phyloP scores from a whole-genome alignment of 2,888 invertebrate species.

The Gymnoscelis rufifasciata region DNA sequence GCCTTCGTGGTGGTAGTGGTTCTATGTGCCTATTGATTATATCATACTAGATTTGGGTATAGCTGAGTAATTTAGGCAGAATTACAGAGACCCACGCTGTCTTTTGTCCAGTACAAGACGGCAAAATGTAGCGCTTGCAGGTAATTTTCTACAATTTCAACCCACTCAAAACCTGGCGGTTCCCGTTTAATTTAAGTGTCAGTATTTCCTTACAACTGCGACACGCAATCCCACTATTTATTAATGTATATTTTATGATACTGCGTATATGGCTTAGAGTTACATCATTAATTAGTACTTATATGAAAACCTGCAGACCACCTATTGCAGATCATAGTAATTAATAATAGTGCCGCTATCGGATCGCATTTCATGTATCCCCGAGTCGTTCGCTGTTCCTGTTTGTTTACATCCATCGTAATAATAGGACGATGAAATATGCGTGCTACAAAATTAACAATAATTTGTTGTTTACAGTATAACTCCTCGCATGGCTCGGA shows the following conservation, averaged over 20 bases:
- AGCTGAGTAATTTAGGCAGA: too few species aligned
- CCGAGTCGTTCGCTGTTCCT: too few species aligned
- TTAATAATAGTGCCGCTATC: too few species aligned
- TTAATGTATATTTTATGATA: neutral
- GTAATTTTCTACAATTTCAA: constrained; percentile 21
- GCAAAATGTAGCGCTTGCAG: constrained; percentile 8
- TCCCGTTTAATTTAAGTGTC: constrained; percentile 15
- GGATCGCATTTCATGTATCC: too few species aligned
- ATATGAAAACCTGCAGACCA: neutral
- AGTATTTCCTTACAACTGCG: constrained; percentile 20
- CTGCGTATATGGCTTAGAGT: neutral
- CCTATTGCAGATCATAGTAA: too few species aligned
- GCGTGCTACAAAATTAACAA: too few species aligned
- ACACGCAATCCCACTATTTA: constrained; percentile 3
- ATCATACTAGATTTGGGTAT: too few species aligned
- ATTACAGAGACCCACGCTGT: neutral
- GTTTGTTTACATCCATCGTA: too few species aligned
- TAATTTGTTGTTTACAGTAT: constrained; percentile 34
- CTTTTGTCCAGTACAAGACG: neutral
- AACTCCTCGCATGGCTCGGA: constrained; percentile 68
- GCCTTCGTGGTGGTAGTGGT: too few species aligned
- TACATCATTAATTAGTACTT: neutral
- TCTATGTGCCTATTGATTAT: too few species aligned
- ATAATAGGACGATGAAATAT: too few species aligned
- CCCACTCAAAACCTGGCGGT: constrained; percentile 14